phyloP scores from a whole-genome alignment of 2,113 vertebrate species.

The Caracal caracal region DNA sequence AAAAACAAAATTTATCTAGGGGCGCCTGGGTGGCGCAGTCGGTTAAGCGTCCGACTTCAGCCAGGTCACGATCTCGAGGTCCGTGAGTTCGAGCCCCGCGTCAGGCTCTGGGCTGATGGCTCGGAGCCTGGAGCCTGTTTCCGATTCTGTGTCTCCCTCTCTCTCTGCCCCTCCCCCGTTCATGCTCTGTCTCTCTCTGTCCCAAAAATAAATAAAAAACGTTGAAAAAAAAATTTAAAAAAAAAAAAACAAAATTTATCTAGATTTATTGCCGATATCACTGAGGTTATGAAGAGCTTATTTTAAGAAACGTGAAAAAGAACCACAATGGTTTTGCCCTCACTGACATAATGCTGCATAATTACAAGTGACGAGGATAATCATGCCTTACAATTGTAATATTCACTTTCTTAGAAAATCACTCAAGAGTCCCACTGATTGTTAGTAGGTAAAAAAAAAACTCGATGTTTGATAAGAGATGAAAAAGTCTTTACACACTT shows the following conservation, averaged over 20 bases:
- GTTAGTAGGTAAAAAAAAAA: not conserved
- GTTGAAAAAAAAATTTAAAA: no score
- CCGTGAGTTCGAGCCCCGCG: no score
- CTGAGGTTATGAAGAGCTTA: not conserved
- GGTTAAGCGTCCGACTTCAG: no score
- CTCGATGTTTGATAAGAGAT: not conserved
- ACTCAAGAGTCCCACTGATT: conserved; percentile 4
- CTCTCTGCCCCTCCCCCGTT: no score
- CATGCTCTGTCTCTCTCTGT: no score
- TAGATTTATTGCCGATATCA: not conserved
- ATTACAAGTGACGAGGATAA: conserved; percentile 15
- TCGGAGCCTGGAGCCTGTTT: no score
- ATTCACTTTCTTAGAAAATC: conserved; percentile 46
- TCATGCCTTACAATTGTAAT: not conserved
- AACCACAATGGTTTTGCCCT: not conserved
- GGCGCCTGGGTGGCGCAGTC: no score
- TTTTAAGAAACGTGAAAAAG: conserved; percentile 17
- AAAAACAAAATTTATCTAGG: not conserved
- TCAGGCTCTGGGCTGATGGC: no score
- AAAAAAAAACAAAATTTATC: not conserved
- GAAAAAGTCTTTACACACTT: not conserved
- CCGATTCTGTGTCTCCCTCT: no score
- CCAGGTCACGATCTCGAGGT: no score
- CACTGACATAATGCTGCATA: conserved; percentile 36
- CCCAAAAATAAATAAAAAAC: no score